Percentiles rank a stretch among this genome's conserved stretches.
phyloP scores from a whole-genome alignment of 2,888 invertebrate species.

The Philhelius pedissequus region DNA sequence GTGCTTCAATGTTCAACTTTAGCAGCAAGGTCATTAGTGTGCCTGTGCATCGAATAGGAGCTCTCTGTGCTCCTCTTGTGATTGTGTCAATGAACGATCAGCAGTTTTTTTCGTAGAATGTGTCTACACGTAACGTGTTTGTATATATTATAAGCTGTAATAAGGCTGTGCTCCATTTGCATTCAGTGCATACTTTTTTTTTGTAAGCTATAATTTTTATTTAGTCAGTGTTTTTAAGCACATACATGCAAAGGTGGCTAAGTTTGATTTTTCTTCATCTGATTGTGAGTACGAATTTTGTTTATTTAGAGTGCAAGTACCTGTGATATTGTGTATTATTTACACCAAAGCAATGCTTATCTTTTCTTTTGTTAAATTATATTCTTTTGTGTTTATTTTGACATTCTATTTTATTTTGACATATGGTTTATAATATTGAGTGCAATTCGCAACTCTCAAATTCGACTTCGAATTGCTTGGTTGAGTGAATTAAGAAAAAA shows the following conservation, averaged over 20 bases:
- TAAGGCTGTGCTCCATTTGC: neutral
- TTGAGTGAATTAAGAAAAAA: neutral
- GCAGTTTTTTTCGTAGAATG: neutral
- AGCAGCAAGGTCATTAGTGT: constrained; percentile 2
- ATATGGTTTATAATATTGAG: neutral
- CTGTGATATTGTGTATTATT: neutral
- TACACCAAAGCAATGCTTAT: constrained; percentile 15
- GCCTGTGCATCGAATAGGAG: neutral
- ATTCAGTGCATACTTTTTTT: neutral
- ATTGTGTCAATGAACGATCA: constrained; percentile 10
- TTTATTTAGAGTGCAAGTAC: neutral
- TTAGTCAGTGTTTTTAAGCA: neutral
- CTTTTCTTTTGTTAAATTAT: neutral
- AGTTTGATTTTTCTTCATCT: too few species aligned
- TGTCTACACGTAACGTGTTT: neutral
- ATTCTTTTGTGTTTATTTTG: neutral
- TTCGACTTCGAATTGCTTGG: neutral
- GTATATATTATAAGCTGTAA: neutral
- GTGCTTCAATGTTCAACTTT: neutral
- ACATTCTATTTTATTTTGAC: neutral
- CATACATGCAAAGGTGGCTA: neutral
- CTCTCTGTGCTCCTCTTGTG: neutral
- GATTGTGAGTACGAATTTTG: neutral
- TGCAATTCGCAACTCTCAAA: neutral
- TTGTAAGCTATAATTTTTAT: neutral